Conservation (phyloP, 1,140 invertebrate species). For the Micrasema longulum region DNA sequence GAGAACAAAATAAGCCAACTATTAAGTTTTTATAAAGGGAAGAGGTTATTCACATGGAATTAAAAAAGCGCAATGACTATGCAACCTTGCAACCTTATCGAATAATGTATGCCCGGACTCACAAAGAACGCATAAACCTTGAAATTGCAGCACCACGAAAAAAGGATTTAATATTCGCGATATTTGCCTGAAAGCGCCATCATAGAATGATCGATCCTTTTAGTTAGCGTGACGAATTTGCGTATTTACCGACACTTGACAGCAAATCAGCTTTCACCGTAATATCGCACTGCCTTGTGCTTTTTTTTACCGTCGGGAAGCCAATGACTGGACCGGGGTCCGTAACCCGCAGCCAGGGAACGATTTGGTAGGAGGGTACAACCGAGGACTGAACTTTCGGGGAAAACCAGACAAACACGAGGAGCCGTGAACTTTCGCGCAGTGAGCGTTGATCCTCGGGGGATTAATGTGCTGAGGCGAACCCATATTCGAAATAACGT, state of each 20-base stretch:
- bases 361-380: not conserved
- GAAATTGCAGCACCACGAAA: too few relatives aligned
- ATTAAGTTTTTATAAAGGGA: slow-evolving; percentile 6
- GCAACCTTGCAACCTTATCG: not conserved
- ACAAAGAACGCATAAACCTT: too few relatives aligned
- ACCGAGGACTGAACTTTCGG: not conserved
- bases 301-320: slow-evolving; percentile 30
- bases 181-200: too few relatives aligned
- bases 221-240: too few relatives aligned
- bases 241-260: too few relatives aligned
- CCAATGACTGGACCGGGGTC: slow-evolving; percentile 24
- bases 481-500: too few relatives aligned
- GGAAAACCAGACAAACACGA: not conserved
- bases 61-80: slow-evolving; percentile 23
- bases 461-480: not conserved
- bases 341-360: not conserved
- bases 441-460: slow-evolving; percentile 4
- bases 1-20: not conserved
- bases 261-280: too few relatives aligned
- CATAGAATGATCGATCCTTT: too few relatives aligned
- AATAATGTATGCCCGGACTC: not conserved
- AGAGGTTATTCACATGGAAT: slow-evolving; percentile 16
- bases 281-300: not conserved
- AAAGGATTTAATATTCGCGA: too few relatives aligned
- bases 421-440: not conserved